Evolutionary conservation across 2,888 invertebrate genomes (phyloP).

Genomic region (Amphipyra tragopoginis): DNA sequence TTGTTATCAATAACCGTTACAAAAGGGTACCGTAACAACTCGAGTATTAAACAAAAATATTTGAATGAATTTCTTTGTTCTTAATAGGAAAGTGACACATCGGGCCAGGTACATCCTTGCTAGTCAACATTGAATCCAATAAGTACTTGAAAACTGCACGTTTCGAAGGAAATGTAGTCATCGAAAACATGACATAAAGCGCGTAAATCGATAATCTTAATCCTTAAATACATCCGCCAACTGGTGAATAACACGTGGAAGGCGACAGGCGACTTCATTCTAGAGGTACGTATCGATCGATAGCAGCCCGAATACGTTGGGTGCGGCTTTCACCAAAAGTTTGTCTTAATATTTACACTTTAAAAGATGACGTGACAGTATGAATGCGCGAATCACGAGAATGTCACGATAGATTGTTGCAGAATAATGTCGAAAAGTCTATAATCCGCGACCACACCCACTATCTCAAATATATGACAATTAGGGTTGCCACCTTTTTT

Average conservation of each 20-base stretch:
- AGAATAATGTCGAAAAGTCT: conserved; percentile 23
- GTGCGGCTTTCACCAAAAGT: conserved; percentile 49
- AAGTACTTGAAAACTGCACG: background rate
- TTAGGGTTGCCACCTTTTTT: too few relatives aligned
- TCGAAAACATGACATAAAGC: background rate
- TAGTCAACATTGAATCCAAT: background rate
- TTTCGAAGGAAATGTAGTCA: background rate
- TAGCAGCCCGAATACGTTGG: conserved; percentile 42
- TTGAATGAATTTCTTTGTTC: conserved; percentile 43
- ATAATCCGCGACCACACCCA: conserved; percentile 66
- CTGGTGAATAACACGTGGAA: conserved; percentile 70
- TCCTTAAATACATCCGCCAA: conserved; percentile 50
- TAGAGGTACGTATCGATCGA: conserved; percentile 59
- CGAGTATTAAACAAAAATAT: conserved; percentile 11
- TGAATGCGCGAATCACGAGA: conserved; percentile 12
- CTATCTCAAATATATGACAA: conserved; percentile 28
- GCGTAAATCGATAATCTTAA: conserved; percentile 8
- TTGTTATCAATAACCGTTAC: conserved; percentile 14
- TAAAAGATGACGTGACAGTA: conserved; percentile 29
- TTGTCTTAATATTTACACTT: conserved; percentile 36
- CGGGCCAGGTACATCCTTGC: background rate
- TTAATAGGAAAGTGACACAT: conserved; percentile 11
- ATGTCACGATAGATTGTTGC: conserved; percentile 16
- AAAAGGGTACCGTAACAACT: conserved; percentile 1
- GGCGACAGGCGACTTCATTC: conserved; percentile 31